Evolutionary conservation across 2,888 invertebrate species (phyloP), one percentile per base, ranked within the genome.

Genomic region (Sinopyrophorus schimmeli): DNA sequence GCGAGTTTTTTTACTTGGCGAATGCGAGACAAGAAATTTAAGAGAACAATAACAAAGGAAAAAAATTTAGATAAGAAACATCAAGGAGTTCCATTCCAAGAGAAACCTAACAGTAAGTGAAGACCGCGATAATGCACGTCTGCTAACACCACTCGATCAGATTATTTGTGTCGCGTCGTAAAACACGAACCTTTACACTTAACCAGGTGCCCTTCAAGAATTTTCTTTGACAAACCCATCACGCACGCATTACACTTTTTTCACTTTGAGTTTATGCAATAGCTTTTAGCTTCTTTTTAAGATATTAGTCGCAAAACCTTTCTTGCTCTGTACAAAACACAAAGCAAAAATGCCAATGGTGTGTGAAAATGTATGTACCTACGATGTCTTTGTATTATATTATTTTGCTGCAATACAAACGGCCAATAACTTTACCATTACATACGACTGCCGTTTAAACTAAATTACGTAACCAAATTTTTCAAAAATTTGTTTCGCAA

Each of bases 161-260:
- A 46, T 50, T 38, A 54, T 53, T 53, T 53, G 48, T 49, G 48
- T 38, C 53, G 48, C 35, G 40, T 43, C 48, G 48, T 54, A 47
- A 54, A 50, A 54, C 42, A 47, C 16, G 39, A 42, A 35, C 34
- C 42, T 50, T 20, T 21, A 42, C 35, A 41, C 20, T 41, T 38
- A 40, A 40, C 35, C 40, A 40, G 39, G 39, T 47, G 27, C 26
- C 32, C 26, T 20, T 26, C 32, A 34, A 18, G 32, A 44, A 41
- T 41, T 41, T 41, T 32, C 24, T 32, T 15, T 23, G 41, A 24
- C 28, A 41, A 31, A 24, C 21, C 23, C 35, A 24, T 35, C 35
- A 20, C 35, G 24, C 24, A 24, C 23, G 23, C 24, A 35, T 35
- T 35, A 35, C 16, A 24, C 16, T 35, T 20, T 35, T 35, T 24